Evolutionary conservation across 2,113 vertebrate species (phyloP).

Genomic region (Epinephelus moara): DNA sequence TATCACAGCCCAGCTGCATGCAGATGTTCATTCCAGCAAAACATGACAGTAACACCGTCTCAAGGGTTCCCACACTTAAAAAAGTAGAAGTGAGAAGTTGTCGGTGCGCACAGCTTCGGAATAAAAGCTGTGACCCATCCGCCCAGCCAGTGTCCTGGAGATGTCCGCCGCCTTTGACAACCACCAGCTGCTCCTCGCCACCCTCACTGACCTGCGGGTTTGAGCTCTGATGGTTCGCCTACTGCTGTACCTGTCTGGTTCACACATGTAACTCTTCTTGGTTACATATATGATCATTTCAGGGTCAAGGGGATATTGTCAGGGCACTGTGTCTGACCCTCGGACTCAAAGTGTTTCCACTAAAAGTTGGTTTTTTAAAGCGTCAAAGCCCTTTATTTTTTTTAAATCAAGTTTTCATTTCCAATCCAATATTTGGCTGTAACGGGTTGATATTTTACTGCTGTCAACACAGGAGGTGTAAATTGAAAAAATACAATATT

Average conservation of each 20-base stretch:
- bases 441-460: background rate
- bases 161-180: constrained; percentile 28
- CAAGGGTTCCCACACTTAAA: background rate
- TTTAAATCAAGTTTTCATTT: background rate
- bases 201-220: constrained; percentile 36
- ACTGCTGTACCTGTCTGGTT: constrained; percentile 54
- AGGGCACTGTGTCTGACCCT: background rate
- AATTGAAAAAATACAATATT: no score
- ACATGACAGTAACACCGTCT: background rate
- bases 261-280: constrained; percentile 46
- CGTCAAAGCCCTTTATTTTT: no score
- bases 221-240: background rate
- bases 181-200: constrained; percentile 55
- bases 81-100: background rate
- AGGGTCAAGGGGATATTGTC: constrained; percentile 17
- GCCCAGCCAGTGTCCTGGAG: constrained; percentile 27
- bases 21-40: background rate
- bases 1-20: constrained; percentile 19
- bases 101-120: background rate
- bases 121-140: background rate
- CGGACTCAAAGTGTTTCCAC: background rate
- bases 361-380: background rate
- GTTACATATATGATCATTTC: constrained; percentile 33
- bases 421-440: constrained; percentile 7
- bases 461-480: background rate